Conservation (phyloP, 30 jellyfish, hydroid and myxozoan genomes). For the Chironex yamaguchii region DNA sequence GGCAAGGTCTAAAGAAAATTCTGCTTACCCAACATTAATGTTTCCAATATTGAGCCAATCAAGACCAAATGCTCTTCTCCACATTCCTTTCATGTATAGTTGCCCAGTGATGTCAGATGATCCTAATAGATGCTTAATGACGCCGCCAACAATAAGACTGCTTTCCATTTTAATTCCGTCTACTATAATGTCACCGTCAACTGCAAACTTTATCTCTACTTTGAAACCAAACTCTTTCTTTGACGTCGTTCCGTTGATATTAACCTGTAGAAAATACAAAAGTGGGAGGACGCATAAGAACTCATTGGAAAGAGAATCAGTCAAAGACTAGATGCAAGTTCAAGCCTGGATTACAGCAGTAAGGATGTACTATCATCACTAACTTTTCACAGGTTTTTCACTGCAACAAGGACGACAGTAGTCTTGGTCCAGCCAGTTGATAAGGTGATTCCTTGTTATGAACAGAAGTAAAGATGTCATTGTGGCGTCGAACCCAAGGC, state of each 20-base stretch:
- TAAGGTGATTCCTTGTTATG: too few relatives aligned
- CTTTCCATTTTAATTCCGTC: slow-evolving; percentile 82
- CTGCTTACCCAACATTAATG: slow-evolving; percentile 84
- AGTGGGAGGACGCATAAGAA: neutral
- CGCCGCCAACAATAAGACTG: slow-evolving; percentile 85
- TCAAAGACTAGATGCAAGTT: too few relatives aligned
- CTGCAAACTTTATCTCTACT: slow-evolving; percentile 84
- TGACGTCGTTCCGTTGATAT: slow-evolving; percentile 84
- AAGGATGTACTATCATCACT: too few relatives aligned
- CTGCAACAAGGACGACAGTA: too few relatives aligned
- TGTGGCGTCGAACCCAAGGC: too few relatives aligned
- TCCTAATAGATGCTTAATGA: slow-evolving; percentile 78
- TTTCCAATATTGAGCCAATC: slow-evolving; percentile 94
- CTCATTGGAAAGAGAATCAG: neutral
- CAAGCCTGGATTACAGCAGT: too few relatives aligned
- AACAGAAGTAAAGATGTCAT: too few relatives aligned
- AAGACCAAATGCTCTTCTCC: slow-evolving; percentile 97
- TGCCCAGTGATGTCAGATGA: slow-evolving; percentile 73
- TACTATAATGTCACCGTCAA: slow-evolving; percentile 82
- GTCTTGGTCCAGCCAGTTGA: too few relatives aligned
- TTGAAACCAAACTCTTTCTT: slow-evolving; percentile 79
- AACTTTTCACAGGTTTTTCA: too few relatives aligned
- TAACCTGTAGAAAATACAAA: neutral
- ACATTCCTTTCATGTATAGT: slow-evolving; percentile 95
- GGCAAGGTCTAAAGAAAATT: too few relatives aligned